phyloP scores from a whole-genome alignment of 2,113 vertebrate species.

The Pampusana beccarii region DNA sequence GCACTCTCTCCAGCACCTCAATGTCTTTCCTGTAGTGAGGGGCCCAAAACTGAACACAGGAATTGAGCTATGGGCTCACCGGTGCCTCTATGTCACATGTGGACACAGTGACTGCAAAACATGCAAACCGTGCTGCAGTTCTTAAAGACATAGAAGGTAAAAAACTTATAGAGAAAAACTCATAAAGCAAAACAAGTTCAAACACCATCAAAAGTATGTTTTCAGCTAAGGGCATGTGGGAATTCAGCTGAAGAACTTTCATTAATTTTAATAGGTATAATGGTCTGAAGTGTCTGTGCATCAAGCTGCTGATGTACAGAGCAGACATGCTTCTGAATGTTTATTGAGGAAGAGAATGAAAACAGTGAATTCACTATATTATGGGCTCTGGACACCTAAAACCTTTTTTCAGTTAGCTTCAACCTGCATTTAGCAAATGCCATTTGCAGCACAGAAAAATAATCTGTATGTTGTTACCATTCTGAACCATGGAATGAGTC shows the following conservation, averaged over 20 bases:
- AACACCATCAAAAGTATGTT: neutral
- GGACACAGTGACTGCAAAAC: neutral
- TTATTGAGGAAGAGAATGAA: neutral
- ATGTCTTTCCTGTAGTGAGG: too few relatives aligned
- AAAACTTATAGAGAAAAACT: neutral
- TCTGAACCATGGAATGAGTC: neutral
- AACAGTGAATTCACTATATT: neutral
- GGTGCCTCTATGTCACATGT: neutral
- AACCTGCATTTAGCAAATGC: neutral
- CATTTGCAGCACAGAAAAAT: neutral
- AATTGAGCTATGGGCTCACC: too few relatives aligned
- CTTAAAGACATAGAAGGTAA: neutral
- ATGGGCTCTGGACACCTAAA: neutral
- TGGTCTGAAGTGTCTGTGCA: neutral
- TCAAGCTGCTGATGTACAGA: neutral
- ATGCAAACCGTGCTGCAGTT: neutral
- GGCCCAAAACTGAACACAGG: too few relatives aligned
- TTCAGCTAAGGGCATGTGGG: neutral
- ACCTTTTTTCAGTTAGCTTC: neutral
- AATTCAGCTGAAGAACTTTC: neutral
- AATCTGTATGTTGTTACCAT: neutral
- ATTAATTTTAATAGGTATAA: neutral
- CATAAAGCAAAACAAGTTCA: neutral
- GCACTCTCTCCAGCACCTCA: too few relatives aligned
- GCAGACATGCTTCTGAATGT: neutral